A percentile compares a stretch with the other conserved stretches of the same genome.
Conservation (phyloP, 2,113 vertebrate genomes). For the Pterophyllum scalare region DNA sequence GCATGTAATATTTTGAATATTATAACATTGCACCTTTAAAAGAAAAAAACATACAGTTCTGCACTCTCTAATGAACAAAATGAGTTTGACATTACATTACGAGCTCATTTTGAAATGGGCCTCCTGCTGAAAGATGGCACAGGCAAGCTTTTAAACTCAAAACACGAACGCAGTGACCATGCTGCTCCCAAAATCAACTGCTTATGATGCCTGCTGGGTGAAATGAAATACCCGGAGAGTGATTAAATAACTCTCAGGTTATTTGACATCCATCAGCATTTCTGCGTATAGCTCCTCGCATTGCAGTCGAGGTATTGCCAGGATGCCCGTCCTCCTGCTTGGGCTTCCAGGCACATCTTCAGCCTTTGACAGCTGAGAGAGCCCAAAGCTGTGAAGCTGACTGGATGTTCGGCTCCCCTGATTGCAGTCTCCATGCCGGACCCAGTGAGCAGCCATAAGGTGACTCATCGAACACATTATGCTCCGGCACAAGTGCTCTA, state of each 20-base stretch:
- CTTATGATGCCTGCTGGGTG: constrained; percentile 26
- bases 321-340: neutral
- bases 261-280: neutral
- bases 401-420: neutral
- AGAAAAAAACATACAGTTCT: neutral
- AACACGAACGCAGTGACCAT: neutral
- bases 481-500: neutral
- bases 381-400: constrained; percentile 2
- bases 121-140: constrained; percentile 15
- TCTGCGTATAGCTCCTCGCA: neutral
- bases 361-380: constrained; percentile 28
- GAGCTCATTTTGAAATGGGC: constrained; percentile 9
- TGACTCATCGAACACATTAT: constrained; percentile 25
- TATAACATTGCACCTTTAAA: neutral
- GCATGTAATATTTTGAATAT: neutral
- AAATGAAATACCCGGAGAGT: constrained; percentile 37
- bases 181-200: constrained; percentile 38
- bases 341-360: constrained; percentile 13
- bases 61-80: neutral
- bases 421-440: neutral
- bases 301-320: neutral
- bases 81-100: neutral
- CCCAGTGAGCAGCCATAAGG: neutral
- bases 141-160: neutral
- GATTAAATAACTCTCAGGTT: constrained; percentile 19